A percentile compares a stretch with the other conserved stretches of the same genome.
These are phyloP conservation scores for Tipula helvola DNA, from an alignment of 2,888 invertebrate species.

Conservation along the genomic window DNA sequence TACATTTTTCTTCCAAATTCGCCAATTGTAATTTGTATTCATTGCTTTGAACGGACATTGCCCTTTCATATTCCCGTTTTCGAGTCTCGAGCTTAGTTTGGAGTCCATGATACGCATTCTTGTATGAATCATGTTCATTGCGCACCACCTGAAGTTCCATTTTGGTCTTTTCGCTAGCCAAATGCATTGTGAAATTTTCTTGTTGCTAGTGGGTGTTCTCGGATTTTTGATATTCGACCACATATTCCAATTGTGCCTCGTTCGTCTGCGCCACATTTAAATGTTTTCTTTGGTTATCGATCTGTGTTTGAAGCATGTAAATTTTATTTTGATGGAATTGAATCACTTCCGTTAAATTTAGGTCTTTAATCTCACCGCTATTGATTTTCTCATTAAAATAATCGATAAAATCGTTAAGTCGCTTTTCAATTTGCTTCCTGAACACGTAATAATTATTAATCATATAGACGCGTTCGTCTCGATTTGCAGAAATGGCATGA, in stretches of 20 bases:
- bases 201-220: background rate
- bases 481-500: background rate
- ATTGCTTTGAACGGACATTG: background rate
- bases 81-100: background rate
- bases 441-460: background rate
- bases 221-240: background rate
- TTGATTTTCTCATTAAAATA: background rate
- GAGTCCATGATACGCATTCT: background rate
- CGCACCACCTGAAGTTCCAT: background rate
- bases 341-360: background rate
- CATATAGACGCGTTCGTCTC: background rate
- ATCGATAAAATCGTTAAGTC: background rate
- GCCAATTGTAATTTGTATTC: background rate
- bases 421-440: background rate
- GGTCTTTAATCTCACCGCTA: background rate
- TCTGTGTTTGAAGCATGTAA: background rate
- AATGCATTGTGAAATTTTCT: background rate
- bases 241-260: background rate
- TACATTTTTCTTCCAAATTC: background rate
- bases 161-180: background rate
- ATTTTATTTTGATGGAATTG: conserved; percentile 1
- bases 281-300: background rate
- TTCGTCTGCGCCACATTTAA: background rate
- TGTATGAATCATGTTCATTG: background rate
- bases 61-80: background rate